These are phyloP conservation scores for Platichthys stellatus DNA, from an alignment of 2,113 vertebrate species.

Conservation along the genomic window DNA sequence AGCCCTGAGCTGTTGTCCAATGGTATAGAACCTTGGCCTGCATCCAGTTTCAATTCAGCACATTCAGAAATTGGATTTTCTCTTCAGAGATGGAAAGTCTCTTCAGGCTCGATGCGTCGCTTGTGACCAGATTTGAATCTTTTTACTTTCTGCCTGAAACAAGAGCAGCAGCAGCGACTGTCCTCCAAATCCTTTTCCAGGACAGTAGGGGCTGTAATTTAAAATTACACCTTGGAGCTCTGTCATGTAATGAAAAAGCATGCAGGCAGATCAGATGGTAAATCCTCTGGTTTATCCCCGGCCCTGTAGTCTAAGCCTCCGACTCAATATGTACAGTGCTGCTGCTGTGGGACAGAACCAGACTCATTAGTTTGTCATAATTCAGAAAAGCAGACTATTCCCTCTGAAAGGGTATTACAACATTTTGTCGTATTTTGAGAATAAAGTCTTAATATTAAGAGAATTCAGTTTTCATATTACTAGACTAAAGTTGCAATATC, in stretches of 20 bases:
- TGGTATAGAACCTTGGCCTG: background rate
- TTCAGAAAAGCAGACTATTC: background rate
- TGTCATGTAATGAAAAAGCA: conserved; percentile 39
- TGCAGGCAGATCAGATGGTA: background rate
- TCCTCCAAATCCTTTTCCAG: background rate
- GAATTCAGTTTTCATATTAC: too few species aligned
- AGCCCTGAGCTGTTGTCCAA: conserved; percentile 19
- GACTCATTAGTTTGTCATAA: background rate
- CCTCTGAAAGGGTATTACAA: too few species aligned
- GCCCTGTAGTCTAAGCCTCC: conserved; percentile 2
- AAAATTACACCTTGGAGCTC: conserved; percentile 10
- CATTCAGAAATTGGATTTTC: conserved; percentile 59
- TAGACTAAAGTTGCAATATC: too few species aligned
- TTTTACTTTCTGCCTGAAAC: background rate
- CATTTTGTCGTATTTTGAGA: too few species aligned
- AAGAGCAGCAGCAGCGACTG: background rate
- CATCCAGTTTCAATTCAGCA: conserved; percentile 43
- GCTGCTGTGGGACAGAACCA: background rate
- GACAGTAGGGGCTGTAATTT: background rate
- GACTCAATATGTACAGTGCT: background rate
- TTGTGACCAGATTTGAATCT: background rate
- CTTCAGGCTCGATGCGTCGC: background rate
- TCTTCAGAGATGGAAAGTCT: conserved; percentile 14
- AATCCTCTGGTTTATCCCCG: conserved; percentile 22
- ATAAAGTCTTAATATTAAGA: too few species aligned